Percentiles rank a stretch among this genome's conserved stretches.
These are phyloP conservation scores for Rosalia funebris DNA, from an alignment of 2,888 invertebrate genomes.

Conservation along the genomic window DNA sequence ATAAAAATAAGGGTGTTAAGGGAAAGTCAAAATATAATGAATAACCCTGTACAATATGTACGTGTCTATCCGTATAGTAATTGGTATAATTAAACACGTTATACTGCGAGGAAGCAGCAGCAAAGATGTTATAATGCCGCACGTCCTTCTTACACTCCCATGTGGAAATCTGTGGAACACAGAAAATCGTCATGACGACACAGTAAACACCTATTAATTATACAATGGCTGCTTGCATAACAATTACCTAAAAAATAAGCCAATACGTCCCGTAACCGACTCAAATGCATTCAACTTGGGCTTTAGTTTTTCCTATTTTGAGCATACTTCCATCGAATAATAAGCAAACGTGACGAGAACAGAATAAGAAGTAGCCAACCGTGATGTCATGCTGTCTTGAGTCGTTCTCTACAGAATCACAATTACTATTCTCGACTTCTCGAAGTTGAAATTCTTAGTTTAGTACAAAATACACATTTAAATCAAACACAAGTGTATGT, in stretches of 20 bases:
- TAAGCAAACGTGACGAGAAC: constrained; percentile 49
- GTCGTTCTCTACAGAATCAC: constrained; percentile 59
- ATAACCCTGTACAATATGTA: too few species aligned
- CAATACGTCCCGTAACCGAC: constrained; percentile 5
- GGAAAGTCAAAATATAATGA: too few species aligned
- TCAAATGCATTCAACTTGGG: constrained; percentile 10
- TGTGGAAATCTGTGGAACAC: constrained; percentile 8
- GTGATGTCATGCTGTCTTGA: constrained; percentile 63
- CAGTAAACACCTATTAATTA: constrained; percentile 6
- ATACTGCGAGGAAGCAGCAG: too few species aligned
- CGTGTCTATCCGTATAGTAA: too few species aligned
- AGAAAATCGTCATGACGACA: not conserved
- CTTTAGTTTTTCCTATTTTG: constrained; percentile 41
- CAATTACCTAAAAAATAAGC: not conserved
- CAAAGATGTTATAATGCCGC: too few species aligned
- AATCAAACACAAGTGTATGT: constrained; percentile 22
- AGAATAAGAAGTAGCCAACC: constrained; percentile 60
- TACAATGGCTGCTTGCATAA: constrained; percentile 13
- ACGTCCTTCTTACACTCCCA: not conserved
- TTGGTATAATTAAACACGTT: too few species aligned
- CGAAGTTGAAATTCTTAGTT: constrained; percentile 31
- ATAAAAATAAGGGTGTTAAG: too few species aligned
- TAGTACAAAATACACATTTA: constrained; percentile 32
- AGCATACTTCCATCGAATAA: constrained; percentile 48
- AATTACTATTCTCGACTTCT: constrained; percentile 51